These are phyloP conservation scores for Drosophila stalkeri DNA, from an alignment of 2,888 invertebrate species.

Conservation along the genomic window DNA sequence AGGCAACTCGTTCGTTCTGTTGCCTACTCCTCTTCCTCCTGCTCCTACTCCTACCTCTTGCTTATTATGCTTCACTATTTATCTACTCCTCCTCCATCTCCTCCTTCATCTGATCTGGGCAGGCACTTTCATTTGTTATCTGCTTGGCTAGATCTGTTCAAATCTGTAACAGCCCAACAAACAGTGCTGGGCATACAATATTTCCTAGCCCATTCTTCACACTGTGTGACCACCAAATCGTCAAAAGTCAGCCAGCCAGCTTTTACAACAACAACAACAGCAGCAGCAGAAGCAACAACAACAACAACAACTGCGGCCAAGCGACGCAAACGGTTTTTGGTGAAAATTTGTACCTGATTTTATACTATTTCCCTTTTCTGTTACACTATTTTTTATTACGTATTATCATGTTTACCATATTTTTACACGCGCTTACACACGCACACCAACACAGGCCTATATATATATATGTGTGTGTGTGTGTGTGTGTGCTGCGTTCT, in stretches of 20 bases:
- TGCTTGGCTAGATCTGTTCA: constrained; percentile 64
- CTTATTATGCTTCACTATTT: no score
- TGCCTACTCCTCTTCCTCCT: constrained; percentile 11
- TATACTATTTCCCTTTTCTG: constrained; percentile 72
- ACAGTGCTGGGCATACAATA: constrained; percentile 69
- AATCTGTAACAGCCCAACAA: constrained; percentile 72
- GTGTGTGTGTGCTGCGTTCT: constrained; percentile 70
- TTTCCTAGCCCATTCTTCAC: constrained; percentile 77
- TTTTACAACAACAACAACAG: constrained; percentile 35
- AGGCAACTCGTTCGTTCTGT: constrained; percentile 27
- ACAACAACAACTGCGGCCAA: constrained; percentile 58
- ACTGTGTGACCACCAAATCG: constrained; percentile 80
- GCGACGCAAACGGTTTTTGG: constrained; percentile 75
- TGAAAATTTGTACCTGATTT: constrained; percentile 81
- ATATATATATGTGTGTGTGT: constrained; percentile 26
- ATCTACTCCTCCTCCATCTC: background rate
- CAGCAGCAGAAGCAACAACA: constrained; percentile 19
- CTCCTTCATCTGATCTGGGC: constrained; percentile 30
- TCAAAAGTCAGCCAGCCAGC: constrained; percentile 71
- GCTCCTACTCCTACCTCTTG: background rate
- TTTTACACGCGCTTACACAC: constrained; percentile 75
- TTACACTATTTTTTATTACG: constrained; percentile 72
- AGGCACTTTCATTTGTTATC: constrained; percentile 79
- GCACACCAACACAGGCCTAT: constrained; percentile 12
- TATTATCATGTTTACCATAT: constrained; percentile 79